Percentiles rank a stretch among this genome's conserved stretches.
phyloP scores from a whole-genome alignment of 2,113 vertebrate genomes.

The Lagopus muta region DNA sequence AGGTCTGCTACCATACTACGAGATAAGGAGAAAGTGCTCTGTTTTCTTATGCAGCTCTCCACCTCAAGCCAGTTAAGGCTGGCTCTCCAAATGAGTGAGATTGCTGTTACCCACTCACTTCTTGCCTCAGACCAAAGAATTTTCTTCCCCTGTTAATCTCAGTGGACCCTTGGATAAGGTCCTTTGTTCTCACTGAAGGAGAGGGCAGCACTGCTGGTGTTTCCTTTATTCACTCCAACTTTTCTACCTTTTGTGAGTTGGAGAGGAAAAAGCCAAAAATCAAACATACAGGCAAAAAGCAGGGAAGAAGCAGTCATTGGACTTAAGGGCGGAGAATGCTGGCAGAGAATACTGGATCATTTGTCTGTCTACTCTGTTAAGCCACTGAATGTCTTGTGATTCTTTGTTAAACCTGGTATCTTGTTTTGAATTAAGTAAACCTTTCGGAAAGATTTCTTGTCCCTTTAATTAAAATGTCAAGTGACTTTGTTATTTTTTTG shows the following conservation, averaged over 20 bases:
- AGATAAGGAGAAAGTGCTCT: not conserved
- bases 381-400: not conserved
- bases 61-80: not conserved
- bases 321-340: not conserved
- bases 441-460: not conserved
- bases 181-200: not conserved
- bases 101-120: not conserved
- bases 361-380: not conserved
- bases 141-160: not conserved
- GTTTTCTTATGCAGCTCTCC: not conserved
- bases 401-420: not conserved
- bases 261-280: not conserved
- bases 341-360: not conserved
- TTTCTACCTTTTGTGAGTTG: not conserved
- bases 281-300: too few relatives aligned
- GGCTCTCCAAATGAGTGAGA: not conserved
- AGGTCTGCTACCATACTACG: not conserved
- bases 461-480: not conserved
- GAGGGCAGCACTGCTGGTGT: not conserved
- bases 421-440: not conserved
- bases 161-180: not conserved
- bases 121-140: not conserved
- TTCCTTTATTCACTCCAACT: not conserved
- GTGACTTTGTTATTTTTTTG: not conserved
- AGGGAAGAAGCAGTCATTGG: not conserved